phyloP scores from a whole-genome alignment of 2,113 vertebrate genomes.

The Limanda limanda region DNA sequence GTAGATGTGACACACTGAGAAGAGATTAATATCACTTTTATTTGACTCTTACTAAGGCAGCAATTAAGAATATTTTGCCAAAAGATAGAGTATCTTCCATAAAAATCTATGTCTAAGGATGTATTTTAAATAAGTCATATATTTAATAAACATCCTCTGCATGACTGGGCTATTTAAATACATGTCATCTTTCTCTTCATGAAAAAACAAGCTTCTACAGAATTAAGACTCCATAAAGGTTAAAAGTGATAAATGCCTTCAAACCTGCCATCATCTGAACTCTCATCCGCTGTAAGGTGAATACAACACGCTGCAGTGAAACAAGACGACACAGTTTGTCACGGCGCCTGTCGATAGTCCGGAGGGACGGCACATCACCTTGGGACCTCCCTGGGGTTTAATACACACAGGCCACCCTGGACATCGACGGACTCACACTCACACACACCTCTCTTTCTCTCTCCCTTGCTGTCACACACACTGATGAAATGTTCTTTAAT shows the following conservation, averaged over 20 bases:
- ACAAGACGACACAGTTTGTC: constrained; percentile 66
- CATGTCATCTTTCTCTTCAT: background rate
- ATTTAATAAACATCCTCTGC: background rate
- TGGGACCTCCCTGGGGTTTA: constrained; percentile 66
- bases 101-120: background rate
- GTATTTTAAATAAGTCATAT: background rate
- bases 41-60: no score
- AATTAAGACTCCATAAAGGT: background rate
- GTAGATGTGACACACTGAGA: no score
- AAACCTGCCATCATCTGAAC: constrained; percentile 9
- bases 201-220: background rate
- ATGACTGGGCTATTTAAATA: background rate
- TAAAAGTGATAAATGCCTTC: background rate
- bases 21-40: no score
- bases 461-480: constrained; percentile 64
- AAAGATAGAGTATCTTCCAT: no score
- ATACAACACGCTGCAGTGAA: constrained; percentile 39
- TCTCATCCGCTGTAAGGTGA: constrained; percentile 27
- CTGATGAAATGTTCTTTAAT: constrained; percentile 86
- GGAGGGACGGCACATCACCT: constrained; percentile 72
- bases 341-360: constrained; percentile 72
- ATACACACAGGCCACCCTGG: constrained; percentile 69
- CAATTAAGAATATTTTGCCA: no score
- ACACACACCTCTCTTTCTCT: constrained; percentile 48
- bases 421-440: constrained; percentile 36